Conservation (phyloP, 2,113 vertebrate genomes). For the Cryptomyrus ogoouensis region DNA sequence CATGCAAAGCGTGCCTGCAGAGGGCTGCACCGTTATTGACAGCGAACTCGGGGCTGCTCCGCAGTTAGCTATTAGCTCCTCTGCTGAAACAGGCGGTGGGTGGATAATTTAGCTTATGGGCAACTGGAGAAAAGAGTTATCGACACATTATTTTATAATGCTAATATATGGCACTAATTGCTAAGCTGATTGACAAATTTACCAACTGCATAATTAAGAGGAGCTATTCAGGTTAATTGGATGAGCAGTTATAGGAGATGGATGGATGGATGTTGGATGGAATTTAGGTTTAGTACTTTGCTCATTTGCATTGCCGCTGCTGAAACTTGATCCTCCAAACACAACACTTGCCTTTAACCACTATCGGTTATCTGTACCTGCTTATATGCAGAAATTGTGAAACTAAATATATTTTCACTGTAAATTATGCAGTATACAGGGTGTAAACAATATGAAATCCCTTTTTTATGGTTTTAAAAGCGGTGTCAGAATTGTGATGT, state of each 20-base stretch:
- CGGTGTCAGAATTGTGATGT: background rate
- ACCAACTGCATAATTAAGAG: background rate
- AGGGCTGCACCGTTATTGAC: constrained; percentile 84
- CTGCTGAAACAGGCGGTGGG: constrained; percentile 40
- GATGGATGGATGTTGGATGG: background rate
- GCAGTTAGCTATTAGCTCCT: constrained; percentile 54
- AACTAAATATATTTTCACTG: background rate
- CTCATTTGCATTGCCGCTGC: background rate
- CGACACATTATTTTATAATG: background rate
- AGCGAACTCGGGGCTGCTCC: constrained; percentile 64
- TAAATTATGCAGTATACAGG: background rate
- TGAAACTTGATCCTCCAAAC: background rate
- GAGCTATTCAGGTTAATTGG: background rate
- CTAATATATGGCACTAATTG: constrained; percentile 5
- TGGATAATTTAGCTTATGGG: background rate
- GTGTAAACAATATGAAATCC: background rate
- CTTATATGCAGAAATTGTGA: background rate
- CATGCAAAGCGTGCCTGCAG: constrained; percentile 56
- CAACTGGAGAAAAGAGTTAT: background rate
- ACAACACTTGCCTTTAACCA: background rate
- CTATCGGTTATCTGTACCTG: background rate
- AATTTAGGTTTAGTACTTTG: background rate
- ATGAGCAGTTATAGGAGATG: background rate
- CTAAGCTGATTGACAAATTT: background rate
- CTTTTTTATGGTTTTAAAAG: background rate